Evolutionary conservation across 2,888 invertebrate species (phyloP).

Genomic region (Epirrhoe tristata): DNA sequence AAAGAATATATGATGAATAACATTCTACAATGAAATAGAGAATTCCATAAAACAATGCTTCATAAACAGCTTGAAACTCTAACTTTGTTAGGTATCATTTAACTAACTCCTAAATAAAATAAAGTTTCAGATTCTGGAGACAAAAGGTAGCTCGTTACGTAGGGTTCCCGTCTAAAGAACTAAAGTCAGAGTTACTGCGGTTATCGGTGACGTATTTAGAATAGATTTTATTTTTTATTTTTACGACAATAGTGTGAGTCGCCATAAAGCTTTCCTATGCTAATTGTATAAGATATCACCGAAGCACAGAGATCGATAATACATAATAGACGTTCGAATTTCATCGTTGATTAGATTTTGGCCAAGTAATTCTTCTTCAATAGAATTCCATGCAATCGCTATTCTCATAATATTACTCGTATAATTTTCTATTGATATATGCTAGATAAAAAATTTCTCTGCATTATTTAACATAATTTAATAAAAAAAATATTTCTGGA

Average conservation of each 20-base stretch:
- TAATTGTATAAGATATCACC: background rate
- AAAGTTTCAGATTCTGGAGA: conserved; percentile 28
- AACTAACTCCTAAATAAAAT: conserved; percentile 26
- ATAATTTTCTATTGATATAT: no score
- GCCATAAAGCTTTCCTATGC: background rate
- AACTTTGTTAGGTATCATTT: conserved; percentile 26
- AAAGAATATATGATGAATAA: no score
- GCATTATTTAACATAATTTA: no score
- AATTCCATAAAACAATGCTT: background rate
- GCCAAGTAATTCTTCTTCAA: background rate
- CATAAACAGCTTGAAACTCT: conserved; percentile 9
- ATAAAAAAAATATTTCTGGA: no score
- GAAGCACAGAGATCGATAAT: background rate
- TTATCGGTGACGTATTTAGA: background rate
- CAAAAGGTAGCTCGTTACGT: conserved; percentile 41
- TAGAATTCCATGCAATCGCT: background rate
- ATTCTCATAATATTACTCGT: background rate
- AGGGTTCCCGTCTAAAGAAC: conserved; percentile 45
- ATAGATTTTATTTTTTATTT: no score
- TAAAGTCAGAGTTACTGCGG: conserved; percentile 24
- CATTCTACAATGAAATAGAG: background rate
- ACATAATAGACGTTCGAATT: background rate
- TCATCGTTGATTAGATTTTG: background rate
- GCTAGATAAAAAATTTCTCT: no score
- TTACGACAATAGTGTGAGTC: no score